Base-by-base conservation (phyloP, 2,888 invertebrate genomes). In the Halictus quadricinctus region DNA sequence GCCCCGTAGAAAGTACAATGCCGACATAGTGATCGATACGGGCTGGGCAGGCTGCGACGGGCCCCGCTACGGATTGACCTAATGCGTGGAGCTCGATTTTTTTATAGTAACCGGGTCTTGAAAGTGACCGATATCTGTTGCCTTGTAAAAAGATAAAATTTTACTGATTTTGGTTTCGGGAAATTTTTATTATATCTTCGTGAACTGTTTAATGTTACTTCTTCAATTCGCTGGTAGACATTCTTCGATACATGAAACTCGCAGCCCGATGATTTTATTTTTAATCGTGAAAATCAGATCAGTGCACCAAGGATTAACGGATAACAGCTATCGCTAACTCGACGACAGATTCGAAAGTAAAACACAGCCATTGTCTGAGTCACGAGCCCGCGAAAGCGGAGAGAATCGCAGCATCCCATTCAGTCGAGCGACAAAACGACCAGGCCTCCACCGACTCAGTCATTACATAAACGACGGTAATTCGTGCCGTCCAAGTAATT, bases 381-480 rank as follows among this genome's bases (percentile, higher is more conserved):
- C 75, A 82, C 60, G 66, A 18, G 54, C 12, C 29, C 77, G 75
- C 69, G 76, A 81, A 76, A 75, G 66, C 54, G 54, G 43, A 60
- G 21, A 50, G 58, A 78, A 70, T 77, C 46, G 76, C 43, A 75
- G 75, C 41, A 50, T 80, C 69, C 70, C 41, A 77, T 70, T 70
- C 25, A 25, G 25, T 7, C 21, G 25, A 70, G 54, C 70, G 77
- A 70, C 77, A 15, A 54, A 70, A 70, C 25, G 76, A 6, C 76
- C 36, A 36, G 13, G 43, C 21, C 36, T 15, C 25, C 25, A 25
- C 60, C 25, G 7, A 1, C 66, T 54, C 18, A 15, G 74, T 48
- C 54, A 69, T 88, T 87, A 82, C 85, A 88, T 74, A 87, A 89
- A 88, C 78, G 81, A 79, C 36, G 70, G 75, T 74, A 83, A 84